Percentiles rank a stretch among this genome's conserved stretches.
These are phyloP conservation scores for Tachysurus vachellii DNA, from an alignment of 2,113 vertebrate genomes.

Conservation along the genomic window DNA sequence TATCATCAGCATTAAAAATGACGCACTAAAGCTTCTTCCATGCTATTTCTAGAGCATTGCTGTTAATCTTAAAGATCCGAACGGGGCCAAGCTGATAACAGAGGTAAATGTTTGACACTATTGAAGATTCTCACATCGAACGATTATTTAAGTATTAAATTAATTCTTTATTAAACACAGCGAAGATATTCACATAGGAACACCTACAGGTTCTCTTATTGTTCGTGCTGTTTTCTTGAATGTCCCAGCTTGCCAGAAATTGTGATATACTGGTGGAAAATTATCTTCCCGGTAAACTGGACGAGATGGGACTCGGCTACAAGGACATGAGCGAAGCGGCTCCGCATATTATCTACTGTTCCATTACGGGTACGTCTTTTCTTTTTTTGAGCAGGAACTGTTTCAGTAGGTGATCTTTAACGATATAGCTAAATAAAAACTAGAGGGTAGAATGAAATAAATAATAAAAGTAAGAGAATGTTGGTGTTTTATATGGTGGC, in stretches of 20 bases:
- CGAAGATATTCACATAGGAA: not conserved
- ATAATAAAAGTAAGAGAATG: not conserved
- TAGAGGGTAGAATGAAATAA: not conserved
- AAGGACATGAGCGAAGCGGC: conserved; percentile 78
- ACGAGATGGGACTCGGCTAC: conserved; percentile 83
- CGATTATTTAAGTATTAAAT: not conserved
- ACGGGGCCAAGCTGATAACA: conserved; percentile 80
- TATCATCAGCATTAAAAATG: not conserved
- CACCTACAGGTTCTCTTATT: not conserved
- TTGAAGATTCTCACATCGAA: not conserved
- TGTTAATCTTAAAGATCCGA: conserved; percentile 86
- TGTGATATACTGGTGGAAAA: conserved; percentile 94
- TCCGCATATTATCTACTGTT: conserved; percentile 87
- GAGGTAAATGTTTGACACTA: conserved; percentile 72
- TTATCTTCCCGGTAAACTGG: conserved; percentile 87
- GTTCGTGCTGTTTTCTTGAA: conserved; percentile 29
- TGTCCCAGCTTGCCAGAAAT: conserved; percentile 79
- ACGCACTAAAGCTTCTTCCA: not conserved
- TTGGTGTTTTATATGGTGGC: too few relatives aligned
- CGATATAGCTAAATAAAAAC: not conserved
- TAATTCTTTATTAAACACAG: not conserved
- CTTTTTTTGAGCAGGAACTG: not conserved
- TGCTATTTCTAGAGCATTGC: conserved; percentile 81
- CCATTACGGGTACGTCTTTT: conserved; percentile 83
- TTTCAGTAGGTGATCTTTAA: not conserved